Conservation (phyloP, 23 tunicate species). For the Trididemnum nubilum region DNA sequence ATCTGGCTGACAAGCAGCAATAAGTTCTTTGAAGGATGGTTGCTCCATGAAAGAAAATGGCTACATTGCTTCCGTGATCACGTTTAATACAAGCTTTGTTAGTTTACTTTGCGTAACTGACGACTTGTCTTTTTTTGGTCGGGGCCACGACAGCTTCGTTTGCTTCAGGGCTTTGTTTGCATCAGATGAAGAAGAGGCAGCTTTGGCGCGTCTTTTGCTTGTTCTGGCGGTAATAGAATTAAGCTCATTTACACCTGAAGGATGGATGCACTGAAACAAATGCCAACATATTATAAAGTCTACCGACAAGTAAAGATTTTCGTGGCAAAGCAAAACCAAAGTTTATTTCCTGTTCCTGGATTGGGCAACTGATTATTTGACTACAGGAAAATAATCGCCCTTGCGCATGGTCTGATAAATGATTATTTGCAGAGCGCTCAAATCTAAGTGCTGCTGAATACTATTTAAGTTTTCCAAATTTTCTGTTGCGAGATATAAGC, state of each 20-base stretch:
- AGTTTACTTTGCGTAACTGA: not conserved
- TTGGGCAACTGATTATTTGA: not conserved
- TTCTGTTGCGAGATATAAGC: conserved; percentile 1
- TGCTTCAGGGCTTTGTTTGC: conserved; percentile 2
- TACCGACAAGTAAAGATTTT: not conserved
- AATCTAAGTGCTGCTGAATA: not conserved
- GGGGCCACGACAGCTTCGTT: conserved; percentile 4
- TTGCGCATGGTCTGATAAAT: not conserved
- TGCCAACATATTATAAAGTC: not conserved
- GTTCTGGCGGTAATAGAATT: not conserved
- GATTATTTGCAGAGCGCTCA: conserved; percentile 1
- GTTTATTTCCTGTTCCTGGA: not conserved
- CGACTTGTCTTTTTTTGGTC: conserved; percentile 1
- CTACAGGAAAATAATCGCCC: conserved; percentile 1
- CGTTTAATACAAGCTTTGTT: not conserved
- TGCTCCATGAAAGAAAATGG: not conserved
- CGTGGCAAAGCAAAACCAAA: conserved; percentile 1
- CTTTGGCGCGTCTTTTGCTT: not conserved
- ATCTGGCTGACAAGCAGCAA: not conserved
- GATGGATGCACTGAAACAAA: not conserved
- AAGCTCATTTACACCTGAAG: not conserved
- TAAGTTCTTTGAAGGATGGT: not conserved
- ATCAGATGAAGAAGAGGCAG: conserved; percentile 1
- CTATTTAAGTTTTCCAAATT: not conserved
- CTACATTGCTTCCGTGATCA: not conserved